Conservation (phyloP, 2,797 vertebrate species). For the Dendrocincla tyrannina region DNA sequence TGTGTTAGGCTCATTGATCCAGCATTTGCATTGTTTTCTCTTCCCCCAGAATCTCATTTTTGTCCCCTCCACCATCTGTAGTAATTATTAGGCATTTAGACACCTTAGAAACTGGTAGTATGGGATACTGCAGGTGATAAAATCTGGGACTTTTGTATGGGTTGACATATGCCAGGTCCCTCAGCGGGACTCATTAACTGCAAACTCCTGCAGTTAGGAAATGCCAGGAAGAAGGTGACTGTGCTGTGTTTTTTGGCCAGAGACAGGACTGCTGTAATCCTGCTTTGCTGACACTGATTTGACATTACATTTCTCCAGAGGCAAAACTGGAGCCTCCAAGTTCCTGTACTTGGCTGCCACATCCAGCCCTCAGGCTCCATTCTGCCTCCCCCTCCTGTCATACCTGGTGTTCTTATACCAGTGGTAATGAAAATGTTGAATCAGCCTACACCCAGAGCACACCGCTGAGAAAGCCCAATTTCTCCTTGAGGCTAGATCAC, state of each 20-base stretch:
- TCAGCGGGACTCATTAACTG: neutral
- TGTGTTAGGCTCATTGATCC: neutral
- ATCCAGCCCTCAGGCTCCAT: neutral
- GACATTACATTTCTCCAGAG: neutral
- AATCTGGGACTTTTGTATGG: neutral
- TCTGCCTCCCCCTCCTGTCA: neutral
- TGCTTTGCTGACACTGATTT: neutral
- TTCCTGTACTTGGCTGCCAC: neutral
- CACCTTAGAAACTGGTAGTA: neutral
- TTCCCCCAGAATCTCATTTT: neutral
- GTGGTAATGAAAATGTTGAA: neutral
- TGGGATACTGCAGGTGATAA: neutral
- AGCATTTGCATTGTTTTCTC: neutral
- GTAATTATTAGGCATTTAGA: neutral
- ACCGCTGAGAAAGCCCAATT: neutral
- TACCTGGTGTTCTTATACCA: neutral
- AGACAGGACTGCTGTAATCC: neutral
- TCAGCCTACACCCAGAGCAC: neutral
- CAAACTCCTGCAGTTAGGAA: neutral
- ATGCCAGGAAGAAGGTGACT: neutral
- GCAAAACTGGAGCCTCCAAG: neutral
- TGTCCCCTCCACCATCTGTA: neutral
- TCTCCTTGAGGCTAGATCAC: neutral
- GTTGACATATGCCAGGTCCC: rapidly evolving
- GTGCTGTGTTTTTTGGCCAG: neutral